A percentile compares a stretch with the other conserved stretches of the same genome.
Evolutionary conservation across 2,888 invertebrate genomes (phyloP).

Genomic region (Epirrhoe tristata): DNA sequence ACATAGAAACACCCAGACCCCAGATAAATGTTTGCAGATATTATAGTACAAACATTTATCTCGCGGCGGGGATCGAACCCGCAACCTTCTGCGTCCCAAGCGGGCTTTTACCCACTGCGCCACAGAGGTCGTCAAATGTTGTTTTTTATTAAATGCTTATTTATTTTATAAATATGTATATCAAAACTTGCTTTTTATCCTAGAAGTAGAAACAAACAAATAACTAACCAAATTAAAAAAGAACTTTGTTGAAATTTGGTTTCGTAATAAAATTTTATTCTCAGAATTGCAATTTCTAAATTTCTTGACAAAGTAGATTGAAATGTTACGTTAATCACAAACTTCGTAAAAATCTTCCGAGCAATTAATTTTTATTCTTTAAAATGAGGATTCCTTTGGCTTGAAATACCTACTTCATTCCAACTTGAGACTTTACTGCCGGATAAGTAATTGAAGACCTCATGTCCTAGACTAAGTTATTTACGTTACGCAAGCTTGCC

Average conservation of each 20-base stretch:
- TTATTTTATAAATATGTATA: no score
- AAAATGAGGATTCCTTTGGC: conserved; percentile 44
- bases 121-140: no score
- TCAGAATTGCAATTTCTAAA: conserved; percentile 8
- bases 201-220: neutral
- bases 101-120: no score
- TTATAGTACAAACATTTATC: no score
- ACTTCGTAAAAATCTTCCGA: conserved; percentile 44
- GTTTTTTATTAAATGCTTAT: no score
- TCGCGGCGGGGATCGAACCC: no score
- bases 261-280: conserved; percentile 2
- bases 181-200: no score
- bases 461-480: conserved; percentile 1
- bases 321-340: conserved; percentile 51
- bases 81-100: no score
- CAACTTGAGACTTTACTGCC: conserved; percentile 51
- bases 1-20: no score
- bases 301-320: conserved; percentile 19
- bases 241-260: neutral
- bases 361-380: conserved; percentile 50
- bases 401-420: conserved; percentile 55
- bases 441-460: conserved; percentile 1
- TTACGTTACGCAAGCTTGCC: conserved; percentile 1
- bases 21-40: no score
- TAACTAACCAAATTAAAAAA: neutral